Percentiles rank a stretch among this genome's conserved stretches.
Evolutionary conservation across 2,797 vertebrate genomes (phyloP).

Genomic region (Periophthalmus magnuspinnatus): DNA sequence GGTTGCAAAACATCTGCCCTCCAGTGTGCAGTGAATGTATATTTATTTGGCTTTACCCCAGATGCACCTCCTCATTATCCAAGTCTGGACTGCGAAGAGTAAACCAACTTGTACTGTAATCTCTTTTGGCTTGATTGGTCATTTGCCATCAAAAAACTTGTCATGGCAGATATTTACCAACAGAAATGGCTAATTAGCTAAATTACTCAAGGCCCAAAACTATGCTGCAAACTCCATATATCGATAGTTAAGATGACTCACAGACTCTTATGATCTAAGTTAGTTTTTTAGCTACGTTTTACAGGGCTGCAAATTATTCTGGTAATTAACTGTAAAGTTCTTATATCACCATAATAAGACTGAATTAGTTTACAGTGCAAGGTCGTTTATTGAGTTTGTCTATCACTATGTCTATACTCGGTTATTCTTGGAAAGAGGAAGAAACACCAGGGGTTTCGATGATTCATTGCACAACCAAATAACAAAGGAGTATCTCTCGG

Average conservation of each 20-base stretch:
- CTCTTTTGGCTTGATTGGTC: not conserved
- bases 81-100: not conserved
- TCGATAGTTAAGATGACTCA: not conserved
- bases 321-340: not conserved
- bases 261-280: not conserved
- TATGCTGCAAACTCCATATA: not conserved
- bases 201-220: not conserved
- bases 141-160: not conserved
- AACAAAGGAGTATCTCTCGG: conserved; percentile 39
- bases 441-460: conserved; percentile 15
- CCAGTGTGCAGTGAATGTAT: not conserved
- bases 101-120: not conserved
- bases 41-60: not conserved
- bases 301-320: not conserved
- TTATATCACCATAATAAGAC: not conserved
- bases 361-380: not conserved
- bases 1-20: not conserved
- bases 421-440: conserved; percentile 41
- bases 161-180: not conserved
- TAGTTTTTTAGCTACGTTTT: too few relatives aligned
- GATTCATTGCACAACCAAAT: conserved; percentile 25
- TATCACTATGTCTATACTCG: conserved; percentile 44
- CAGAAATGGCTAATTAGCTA: not conserved
- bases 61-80: not conserved
- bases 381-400: conserved; percentile 31